phyloP scores from a whole-genome alignment of 2,888 invertebrate species.

The Drosophila ochracea region DNA sequence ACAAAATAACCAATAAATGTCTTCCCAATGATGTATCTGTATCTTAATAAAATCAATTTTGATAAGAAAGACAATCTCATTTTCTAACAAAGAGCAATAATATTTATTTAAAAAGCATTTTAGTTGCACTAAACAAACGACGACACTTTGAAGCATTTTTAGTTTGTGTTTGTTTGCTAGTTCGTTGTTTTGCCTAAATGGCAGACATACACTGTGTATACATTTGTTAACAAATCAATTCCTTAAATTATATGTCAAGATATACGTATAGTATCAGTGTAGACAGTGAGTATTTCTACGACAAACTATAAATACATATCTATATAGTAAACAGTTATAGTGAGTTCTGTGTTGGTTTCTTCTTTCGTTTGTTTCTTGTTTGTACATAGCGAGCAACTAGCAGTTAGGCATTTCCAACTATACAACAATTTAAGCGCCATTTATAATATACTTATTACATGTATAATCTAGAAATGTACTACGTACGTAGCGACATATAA shows the following conservation, averaged over 20 bases:
- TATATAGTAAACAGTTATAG: slow-evolving; percentile 34
- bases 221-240: slow-evolving; percentile 68
- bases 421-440: slow-evolving; percentile 69
- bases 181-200: slow-evolving; percentile 35
- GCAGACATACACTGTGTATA: slow-evolving; percentile 19
- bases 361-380: slow-evolving; percentile 25
- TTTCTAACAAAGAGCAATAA: slow-evolving; percentile 71
- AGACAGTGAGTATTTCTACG: slow-evolving; percentile 71
- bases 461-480: slow-evolving; percentile 42
- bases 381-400: slow-evolving; percentile 54
- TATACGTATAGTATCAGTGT: slow-evolving; percentile 52
- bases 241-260: slow-evolving; percentile 75
- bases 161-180: slow-evolving; percentile 38
- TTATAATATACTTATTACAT: slow-evolving; percentile 60
- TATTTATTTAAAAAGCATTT: slow-evolving; percentile 68
- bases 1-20: slow-evolving; percentile 7
- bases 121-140: slow-evolving; percentile 57
- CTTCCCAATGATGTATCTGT: slow-evolving; percentile 19
- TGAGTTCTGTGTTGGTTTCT: slow-evolving; percentile 34
- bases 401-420: slow-evolving; percentile 49
- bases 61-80: slow-evolving; percentile 10
- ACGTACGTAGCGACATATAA: slow-evolving; percentile 26
- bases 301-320: slow-evolving; percentile 40
- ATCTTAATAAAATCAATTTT: neutral
- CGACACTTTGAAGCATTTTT: slow-evolving; percentile 38